Percentiles rank a stretch among this genome's conserved stretches.
Evolutionary conservation across 2,888 invertebrate genomes (phyloP).

Genomic region (Pemphredon lugubris): DNA sequence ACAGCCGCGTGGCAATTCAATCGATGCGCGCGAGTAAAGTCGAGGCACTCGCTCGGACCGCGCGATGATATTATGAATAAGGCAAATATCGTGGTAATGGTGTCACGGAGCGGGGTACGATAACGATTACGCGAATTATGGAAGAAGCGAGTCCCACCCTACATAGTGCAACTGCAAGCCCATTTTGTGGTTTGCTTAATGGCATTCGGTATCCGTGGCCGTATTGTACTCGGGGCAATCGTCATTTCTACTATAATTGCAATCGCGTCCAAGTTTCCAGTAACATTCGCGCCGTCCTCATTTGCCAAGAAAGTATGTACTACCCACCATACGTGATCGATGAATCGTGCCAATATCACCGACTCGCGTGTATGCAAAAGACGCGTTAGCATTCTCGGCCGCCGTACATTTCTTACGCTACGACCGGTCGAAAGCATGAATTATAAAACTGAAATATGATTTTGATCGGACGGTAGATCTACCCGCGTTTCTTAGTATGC

Average conservation of each 20-base stretch:
- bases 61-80: constrained; percentile 45
- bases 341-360: neutral
- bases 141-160: constrained; percentile 37
- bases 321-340: neutral
- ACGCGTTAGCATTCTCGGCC: neutral
- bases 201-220: constrained; percentile 38
- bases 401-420: neutral
- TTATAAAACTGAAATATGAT: constrained; percentile 50
- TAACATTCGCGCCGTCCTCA: neutral
- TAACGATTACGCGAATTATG: constrained; percentile 40
- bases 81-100: constrained; percentile 43
- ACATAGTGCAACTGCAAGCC: constrained; percentile 21
- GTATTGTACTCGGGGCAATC: constrained; percentile 29
- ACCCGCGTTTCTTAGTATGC: constrained; percentile 23
- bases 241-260: constrained; percentile 8
- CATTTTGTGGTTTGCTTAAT: constrained; percentile 49
- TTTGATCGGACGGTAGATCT: constrained; percentile 18
- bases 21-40: constrained; percentile 36
- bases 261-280: constrained; percentile 22
- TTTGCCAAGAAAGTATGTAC: neutral
- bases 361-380: neutral
- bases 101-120: constrained; percentile 45
- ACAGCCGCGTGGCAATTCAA: constrained; percentile 35
- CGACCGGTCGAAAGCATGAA: constrained; percentile 36
- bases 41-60: neutral